These are phyloP conservation scores for Carassius gibelio DNA, from an alignment of 2,113 vertebrate genomes.

Conservation along the genomic window DNA sequence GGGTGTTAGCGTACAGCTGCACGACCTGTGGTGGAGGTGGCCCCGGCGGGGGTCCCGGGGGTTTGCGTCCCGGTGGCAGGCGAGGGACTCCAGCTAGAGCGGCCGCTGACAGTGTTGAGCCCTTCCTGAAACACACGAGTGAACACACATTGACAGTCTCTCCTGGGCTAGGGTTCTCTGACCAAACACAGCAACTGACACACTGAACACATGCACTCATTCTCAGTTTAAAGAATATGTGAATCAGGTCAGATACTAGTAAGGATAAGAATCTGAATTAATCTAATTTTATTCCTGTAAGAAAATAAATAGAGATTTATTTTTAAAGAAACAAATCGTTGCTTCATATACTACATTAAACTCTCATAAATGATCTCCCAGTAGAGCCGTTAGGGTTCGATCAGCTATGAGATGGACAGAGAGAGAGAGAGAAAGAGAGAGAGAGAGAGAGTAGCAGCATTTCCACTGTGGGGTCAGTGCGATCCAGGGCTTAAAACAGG, in stretches of 20 bases:
- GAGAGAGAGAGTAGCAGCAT: too few relatives aligned
- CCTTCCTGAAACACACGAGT: conserved; percentile 70
- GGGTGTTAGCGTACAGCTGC: conserved; percentile 26
- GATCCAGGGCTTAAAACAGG: too few relatives aligned
- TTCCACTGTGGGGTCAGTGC: too few relatives aligned
- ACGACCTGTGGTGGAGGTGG: conserved; percentile 82
- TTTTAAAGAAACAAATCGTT: too few relatives aligned
- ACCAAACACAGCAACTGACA: background rate
- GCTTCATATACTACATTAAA: too few relatives aligned
- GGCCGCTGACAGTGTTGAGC: conserved; percentile 75
- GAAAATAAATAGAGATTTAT: too few relatives aligned
- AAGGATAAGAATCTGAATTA: too few relatives aligned
- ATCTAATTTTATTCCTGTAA: too few relatives aligned
- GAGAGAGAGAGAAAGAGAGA: too few relatives aligned
- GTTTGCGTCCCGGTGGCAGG: conserved; percentile 91
- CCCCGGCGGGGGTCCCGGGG: conserved; percentile 93
- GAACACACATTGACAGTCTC: background rate
- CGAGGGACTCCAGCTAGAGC: conserved; percentile 85
- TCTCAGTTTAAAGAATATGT: background rate
- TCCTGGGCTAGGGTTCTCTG: background rate
- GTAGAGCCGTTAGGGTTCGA: too few relatives aligned
- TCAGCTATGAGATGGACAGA: too few relatives aligned
- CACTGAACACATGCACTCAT: background rate
- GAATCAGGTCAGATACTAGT: background rate
- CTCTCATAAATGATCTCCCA: too few relatives aligned